phyloP scores from a whole-genome alignment of 35 echinoderm and acorn worm genomes.

The Lytechinus pictus region DNA sequence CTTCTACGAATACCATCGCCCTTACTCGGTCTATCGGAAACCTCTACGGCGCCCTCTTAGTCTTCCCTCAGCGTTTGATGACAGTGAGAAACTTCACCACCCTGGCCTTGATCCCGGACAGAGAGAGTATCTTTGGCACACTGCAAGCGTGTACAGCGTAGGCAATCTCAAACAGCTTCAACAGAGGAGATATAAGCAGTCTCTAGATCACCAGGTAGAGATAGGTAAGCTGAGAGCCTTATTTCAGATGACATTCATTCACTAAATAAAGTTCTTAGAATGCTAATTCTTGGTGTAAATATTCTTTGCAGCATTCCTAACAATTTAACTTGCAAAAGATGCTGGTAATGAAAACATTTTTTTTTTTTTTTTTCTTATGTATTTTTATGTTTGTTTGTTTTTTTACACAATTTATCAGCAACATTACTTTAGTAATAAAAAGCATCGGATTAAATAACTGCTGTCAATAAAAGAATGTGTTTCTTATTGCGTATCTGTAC shows the following conservation, averaged over 20 bases:
- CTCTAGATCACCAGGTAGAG: conserved; percentile 81
- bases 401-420: no score
- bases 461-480: no score
- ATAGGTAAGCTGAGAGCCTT: conserved; percentile 51
- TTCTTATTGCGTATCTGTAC: no score
- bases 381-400: no score
- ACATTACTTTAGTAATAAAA: no score
- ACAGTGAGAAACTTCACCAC: conserved; percentile 85
- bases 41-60: conserved; percentile 64
- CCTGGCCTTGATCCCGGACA: conserved; percentile 77
- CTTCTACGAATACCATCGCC: conserved; percentile 71
- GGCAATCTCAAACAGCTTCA: conserved; percentile 79
- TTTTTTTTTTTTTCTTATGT: no score
- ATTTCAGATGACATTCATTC: neutral
- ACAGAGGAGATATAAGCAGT: conserved; percentile 74
- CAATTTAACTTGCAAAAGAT: no score
- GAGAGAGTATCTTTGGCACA: conserved; percentile 85
- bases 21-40: conserved; percentile 69
- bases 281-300: no score
- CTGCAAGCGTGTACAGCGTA: conserved; percentile 92
- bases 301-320: no score
- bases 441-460: no score
- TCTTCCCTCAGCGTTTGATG: conserved; percentile 75
- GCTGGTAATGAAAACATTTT: no score
- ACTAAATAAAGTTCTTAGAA: no score